Percentiles rank a stretch among this genome's conserved stretches.
These are phyloP conservation scores for Propithecus deckenii DNA, from an alignment of 2,797 vertebrate species.

Conservation along the genomic window DNA sequence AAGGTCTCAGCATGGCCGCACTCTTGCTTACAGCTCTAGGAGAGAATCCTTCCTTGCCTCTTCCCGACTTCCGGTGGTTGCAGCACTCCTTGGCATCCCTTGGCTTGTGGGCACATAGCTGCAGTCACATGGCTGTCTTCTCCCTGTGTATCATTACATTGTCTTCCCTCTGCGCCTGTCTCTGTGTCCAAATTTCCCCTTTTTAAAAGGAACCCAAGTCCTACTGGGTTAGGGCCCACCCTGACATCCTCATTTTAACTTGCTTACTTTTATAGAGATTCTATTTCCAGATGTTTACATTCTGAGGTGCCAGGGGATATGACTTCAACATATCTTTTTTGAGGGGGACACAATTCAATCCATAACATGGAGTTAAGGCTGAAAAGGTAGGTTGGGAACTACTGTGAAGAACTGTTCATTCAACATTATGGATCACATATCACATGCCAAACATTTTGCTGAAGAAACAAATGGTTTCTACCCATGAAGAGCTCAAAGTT, in stretches of 20 bases:
- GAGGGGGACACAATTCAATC: background rate
- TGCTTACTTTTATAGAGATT: background rate
- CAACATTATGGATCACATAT: background rate
- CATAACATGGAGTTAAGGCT: background rate
- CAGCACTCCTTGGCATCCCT: background rate
- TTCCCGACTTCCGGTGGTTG: background rate
- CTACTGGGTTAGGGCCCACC: fast-evolving
- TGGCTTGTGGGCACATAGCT: background rate
- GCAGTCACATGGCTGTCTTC: background rate
- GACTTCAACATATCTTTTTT: background rate
- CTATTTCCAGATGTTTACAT: background rate
- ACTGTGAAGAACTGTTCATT: background rate
- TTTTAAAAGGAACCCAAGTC: background rate
- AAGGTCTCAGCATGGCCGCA: background rate
- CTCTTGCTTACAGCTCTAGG: too few relatives aligned
- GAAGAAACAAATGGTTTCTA: background rate
- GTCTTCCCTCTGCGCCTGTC: background rate
- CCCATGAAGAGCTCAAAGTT: background rate
- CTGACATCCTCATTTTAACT: background rate
- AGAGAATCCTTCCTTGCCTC: background rate
- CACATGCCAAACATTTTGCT: background rate
- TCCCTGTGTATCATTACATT: background rate
- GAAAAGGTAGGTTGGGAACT: background rate
- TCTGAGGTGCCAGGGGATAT: background rate
- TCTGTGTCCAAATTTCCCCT: background rate